Percentiles rank a stretch among this genome's conserved stretches.
phyloP scores from a whole-genome alignment of 2,113 vertebrate genomes.

The Orientallactaga bullata region DNA sequence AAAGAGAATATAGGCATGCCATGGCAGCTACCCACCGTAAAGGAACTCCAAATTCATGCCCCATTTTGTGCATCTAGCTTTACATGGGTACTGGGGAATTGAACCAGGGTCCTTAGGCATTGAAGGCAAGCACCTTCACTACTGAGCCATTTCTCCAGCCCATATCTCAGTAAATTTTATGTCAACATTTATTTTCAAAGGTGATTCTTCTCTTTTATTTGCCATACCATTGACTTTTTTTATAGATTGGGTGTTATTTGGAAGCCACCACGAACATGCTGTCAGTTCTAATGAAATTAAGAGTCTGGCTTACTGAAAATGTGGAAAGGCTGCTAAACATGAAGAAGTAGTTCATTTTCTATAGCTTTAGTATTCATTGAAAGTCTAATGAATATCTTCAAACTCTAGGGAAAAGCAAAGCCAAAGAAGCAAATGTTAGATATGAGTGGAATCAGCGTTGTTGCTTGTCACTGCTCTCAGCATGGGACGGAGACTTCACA shows the following conservation, averaged over 20 bases:
- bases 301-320: not conserved
- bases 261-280: not conserved
- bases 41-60: too few species aligned
- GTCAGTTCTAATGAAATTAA: slow-evolving; percentile 36
- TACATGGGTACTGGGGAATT: too few species aligned
- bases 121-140: too few species aligned
- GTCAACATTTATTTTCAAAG: not conserved
- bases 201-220: not conserved
- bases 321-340: not conserved
- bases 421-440: slow-evolving; percentile 45
- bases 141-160: too few species aligned
- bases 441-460: slow-evolving; percentile 17
- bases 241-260: not conserved
- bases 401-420: slow-evolving; percentile 48
- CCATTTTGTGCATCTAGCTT: too few species aligned
- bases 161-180: too few species aligned
- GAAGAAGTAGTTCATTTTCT: slow-evolving; percentile 55
- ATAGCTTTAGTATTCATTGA: slow-evolving; percentile 41
- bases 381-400: slow-evolving; percentile 66
- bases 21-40: too few species aligned
- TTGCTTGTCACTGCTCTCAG: slow-evolving; percentile 37
- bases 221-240: not conserved
- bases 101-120: too few species aligned
- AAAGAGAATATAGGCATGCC: too few species aligned
- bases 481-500: slow-evolving; percentile 30